Evolutionary conservation across 2,888 invertebrate genomes (phyloP).

Genomic region (Fragum fragum): DNA sequence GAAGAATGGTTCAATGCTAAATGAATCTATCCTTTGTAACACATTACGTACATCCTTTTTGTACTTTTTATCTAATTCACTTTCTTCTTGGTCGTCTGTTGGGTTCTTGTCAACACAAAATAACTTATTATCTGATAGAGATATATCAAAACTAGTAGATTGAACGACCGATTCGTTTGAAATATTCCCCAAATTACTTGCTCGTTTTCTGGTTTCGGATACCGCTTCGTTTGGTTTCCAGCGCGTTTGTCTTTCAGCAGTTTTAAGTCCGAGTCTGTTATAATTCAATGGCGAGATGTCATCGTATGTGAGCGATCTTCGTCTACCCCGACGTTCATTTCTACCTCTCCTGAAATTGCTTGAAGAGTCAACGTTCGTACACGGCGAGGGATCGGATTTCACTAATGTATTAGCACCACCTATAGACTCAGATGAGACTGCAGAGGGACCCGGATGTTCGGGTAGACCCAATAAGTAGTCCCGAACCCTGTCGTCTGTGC

Average conservation of each 20-base stretch:
- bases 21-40: background rate
- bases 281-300: constrained; percentile 6
- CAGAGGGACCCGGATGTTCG: background rate
- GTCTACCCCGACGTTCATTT: background rate
- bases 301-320: background rate
- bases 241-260: background rate
- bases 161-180: background rate
- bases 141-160: no score
- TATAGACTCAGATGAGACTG: background rate
- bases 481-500: background rate
- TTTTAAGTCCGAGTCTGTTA: background rate
- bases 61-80: constrained; percentile 9
- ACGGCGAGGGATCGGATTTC: background rate
- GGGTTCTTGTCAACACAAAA: background rate
- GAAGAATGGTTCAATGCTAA: constrained; percentile 38
- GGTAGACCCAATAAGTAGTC: constrained; percentile 18
- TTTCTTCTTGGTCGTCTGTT: background rate
- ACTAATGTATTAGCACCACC: background rate
- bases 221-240: background rate
- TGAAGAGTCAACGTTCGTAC: background rate
- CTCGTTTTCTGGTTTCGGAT: background rate
- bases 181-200: background rate
- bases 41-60: constrained; percentile 1
- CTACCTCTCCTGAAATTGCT: background rate
- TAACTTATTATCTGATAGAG: background rate